A percentile compares a stretch with the other conserved stretches of the same genome.
Conservation (phyloP, 1,140 invertebrate genomes). For the Cydia pomonella region DNA sequence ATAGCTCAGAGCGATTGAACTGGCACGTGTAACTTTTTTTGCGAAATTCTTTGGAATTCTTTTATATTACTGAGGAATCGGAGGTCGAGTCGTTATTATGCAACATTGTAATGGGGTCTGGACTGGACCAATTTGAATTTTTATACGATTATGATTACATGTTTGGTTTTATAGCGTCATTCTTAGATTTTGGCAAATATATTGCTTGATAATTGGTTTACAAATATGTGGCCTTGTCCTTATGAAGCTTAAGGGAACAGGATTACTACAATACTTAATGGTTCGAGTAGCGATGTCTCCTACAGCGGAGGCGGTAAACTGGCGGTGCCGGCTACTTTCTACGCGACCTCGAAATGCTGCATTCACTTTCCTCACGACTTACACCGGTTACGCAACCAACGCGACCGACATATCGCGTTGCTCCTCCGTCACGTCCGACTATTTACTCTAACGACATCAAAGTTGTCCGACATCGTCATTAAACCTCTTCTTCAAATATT, state of each 20-base stretch:
- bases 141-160: conserved; percentile 47
- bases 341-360: conserved; percentile 78
- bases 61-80: conserved; percentile 63
- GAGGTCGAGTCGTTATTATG: conserved; percentile 75
- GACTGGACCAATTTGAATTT: conserved; percentile 45
- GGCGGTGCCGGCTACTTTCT: conserved; percentile 71
- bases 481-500: conserved; percentile 38
- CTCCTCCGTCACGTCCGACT: conserved; percentile 41
- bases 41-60: conserved; percentile 73
- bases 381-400: conserved; percentile 75
- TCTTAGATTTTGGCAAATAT: conserved; percentile 40
- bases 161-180: conserved; percentile 51
- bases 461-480: conserved; percentile 34
- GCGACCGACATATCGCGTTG: conserved; percentile 69
- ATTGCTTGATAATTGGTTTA: conserved; percentile 49
- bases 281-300: conserved; percentile 41
- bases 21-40: conserved; percentile 80
- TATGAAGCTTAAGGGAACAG: conserved; percentile 9
- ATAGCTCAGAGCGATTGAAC: conserved; percentile 73
- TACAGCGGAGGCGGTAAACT: conserved; percentile 42
- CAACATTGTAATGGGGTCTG: conserved; percentile 65
- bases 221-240: conserved; percentile 33
- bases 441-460: conserved; percentile 35
- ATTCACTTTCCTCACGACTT: conserved; percentile 78
- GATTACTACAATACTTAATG: conserved; percentile 23